A percentile compares a stretch with the other conserved stretches of the same genome.
Evolutionary conservation across 1,140 invertebrate genomes (phyloP).

Genomic region (Protaetia brevitarsis): DNA sequence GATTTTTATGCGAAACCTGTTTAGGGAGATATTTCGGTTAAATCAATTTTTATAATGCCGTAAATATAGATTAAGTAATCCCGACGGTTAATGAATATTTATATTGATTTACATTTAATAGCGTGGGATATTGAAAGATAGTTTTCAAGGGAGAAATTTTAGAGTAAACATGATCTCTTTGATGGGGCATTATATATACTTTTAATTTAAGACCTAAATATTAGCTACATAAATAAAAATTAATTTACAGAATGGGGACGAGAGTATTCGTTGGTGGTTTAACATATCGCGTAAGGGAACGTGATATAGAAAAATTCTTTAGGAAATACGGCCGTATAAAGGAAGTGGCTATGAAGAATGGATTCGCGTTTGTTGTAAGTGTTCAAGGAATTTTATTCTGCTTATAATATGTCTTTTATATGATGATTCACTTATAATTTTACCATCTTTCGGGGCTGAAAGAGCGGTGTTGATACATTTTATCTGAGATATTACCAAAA

Average conservation of each 20-base stretch:
- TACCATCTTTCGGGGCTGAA: slow-evolving; percentile 6
- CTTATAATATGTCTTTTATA: neutral
- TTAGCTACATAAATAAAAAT: too few relatives aligned
- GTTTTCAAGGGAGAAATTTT: too few relatives aligned
- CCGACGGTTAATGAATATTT: too few relatives aligned
- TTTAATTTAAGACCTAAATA: too few relatives aligned
- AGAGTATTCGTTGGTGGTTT: slow-evolving; percentile 94
- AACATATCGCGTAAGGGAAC: slow-evolving; percentile 90
- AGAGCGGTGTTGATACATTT: neutral
- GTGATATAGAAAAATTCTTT: slow-evolving; percentile 97
- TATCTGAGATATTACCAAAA: neutral
- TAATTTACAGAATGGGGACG: slow-evolving; percentile 60
- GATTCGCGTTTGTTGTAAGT: slow-evolving; percentile 89
- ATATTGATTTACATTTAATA: too few relatives aligned
- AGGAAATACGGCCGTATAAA: slow-evolving; percentile 94
- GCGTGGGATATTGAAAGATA: too few relatives aligned
- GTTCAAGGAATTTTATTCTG: neutral
- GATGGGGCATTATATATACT: too few relatives aligned
- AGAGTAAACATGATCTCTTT: too few relatives aligned
- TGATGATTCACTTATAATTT: neutral
- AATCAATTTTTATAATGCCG: too few relatives aligned
- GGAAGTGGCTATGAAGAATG: slow-evolving; percentile 97
- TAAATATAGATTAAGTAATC: too few relatives aligned
- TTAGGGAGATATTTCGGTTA: neutral
- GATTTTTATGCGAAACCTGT: neutral